These are phyloP conservation scores for Poeciliopsis retropinna DNA, from an alignment of 2,113 vertebrate genomes.

Conservation along the genomic window DNA sequence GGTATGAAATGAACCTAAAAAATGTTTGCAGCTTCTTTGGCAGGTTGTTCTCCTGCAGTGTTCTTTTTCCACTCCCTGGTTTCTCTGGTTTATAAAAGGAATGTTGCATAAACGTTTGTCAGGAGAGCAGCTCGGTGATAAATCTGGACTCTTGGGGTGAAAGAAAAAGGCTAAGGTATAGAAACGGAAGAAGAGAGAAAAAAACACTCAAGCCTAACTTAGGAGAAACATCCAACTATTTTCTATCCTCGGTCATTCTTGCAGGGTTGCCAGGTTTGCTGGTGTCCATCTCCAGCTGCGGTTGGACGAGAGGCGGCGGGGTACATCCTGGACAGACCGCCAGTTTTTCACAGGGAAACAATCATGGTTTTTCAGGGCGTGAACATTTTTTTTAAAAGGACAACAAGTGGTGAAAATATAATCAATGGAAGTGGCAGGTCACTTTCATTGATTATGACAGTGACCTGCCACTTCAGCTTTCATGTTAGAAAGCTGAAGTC, in stretches of 20 bases:
- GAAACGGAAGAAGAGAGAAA: slow-evolving; percentile 16
- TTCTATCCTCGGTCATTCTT: no score
- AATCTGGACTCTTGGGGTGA: slow-evolving; percentile 29
- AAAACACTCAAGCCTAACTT: background rate
- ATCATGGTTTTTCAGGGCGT: background rate
- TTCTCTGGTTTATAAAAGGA: slow-evolving; percentile 59
- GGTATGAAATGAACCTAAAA: background rate
- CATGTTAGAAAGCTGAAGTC: slow-evolving; percentile 53
- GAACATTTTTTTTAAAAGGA: slow-evolving; percentile 27
- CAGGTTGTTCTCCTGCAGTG: slow-evolving; percentile 38
- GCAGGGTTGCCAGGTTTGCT: no score
- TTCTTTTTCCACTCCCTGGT: slow-evolving; percentile 36
- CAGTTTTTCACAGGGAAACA: no score
- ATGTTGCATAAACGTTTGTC: slow-evolving; percentile 60
- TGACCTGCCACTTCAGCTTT: no score
- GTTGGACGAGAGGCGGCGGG: no score
- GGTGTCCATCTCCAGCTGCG: no score
- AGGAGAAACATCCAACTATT: background rate
- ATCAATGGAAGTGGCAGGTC: slow-evolving; percentile 48
- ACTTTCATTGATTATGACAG: no score
- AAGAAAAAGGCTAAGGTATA: slow-evolving; percentile 4
- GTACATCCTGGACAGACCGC: no score
- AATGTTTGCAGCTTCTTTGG: slow-evolving; percentile 19
- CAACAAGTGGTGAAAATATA: slow-evolving; percentile 22
- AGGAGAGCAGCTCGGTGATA: slow-evolving; percentile 52